Conservation (phyloP, 1,140 invertebrate species). For the Agrypnia vestita region DNA sequence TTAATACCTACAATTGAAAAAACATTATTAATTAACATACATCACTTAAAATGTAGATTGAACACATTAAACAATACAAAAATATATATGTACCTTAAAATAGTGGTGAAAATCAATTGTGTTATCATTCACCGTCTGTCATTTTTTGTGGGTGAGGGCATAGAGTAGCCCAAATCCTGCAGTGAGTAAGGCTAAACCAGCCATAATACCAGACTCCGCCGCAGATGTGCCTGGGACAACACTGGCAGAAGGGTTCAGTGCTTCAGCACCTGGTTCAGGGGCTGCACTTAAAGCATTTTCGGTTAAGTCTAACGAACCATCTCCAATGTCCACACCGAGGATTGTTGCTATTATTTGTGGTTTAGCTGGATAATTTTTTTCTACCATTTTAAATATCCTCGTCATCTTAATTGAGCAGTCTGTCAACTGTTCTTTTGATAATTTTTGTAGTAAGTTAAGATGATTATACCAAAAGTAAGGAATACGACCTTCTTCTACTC, state of each 20-base stretch:
- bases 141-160: no score
- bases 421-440: not conserved
- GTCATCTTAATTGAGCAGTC: not conserved
- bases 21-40: not conserved
- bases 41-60: no score
- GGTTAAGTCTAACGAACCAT: not conserved
- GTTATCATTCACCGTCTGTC: no score
- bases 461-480: constrained; percentile 22
- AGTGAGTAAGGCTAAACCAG: not conserved
- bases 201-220: not conserved
- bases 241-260: no score
- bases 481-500: not conserved
- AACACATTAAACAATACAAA: no score
- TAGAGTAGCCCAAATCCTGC: not conserved
- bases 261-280: not conserved
- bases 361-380: constrained; percentile 10
- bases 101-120: no score
- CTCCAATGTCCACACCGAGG: not conserved
- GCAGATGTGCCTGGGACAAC: not conserved
- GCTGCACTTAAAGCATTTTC: not conserved
- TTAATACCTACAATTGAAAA: not conserved
- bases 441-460: constrained; percentile 14
- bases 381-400: not conserved
- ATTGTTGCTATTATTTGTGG: not conserved
- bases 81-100: no score